Conservation (phyloP, 2,113 vertebrate species). For the Campylomormyrus tamandua region DNA sequence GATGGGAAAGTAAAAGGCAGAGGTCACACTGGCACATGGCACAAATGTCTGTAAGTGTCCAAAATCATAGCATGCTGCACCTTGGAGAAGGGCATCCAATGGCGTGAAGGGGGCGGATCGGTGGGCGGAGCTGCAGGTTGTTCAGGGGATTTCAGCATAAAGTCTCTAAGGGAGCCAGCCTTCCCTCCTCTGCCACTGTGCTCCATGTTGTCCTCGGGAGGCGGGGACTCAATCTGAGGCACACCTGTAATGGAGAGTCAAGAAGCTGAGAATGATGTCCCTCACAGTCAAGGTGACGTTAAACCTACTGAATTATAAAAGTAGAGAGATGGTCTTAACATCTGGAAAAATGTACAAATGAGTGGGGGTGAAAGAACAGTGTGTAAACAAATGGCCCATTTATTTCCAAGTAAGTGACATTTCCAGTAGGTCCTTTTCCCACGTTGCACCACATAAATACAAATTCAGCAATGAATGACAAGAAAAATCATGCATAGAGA, state of each 20-base stretch:
- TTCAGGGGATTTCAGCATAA: conserved; percentile 56
- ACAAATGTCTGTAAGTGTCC: background rate
- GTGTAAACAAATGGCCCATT: background rate
- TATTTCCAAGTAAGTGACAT: background rate
- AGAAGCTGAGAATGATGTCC: background rate
- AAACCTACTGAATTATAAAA: background rate
- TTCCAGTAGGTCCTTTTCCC: background rate
- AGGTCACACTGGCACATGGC: background rate
- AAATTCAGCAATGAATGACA: background rate
- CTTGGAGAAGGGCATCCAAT: conserved; percentile 49
- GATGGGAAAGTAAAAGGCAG: background rate
- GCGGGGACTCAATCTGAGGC: conserved; percentile 41
- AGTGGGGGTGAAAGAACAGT: background rate
- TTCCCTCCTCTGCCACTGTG: conserved; percentile 16
- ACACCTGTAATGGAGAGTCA: conserved; percentile 32
- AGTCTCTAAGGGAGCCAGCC: conserved; percentile 54
- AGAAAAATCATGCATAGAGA: background rate
- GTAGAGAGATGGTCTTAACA: background rate
- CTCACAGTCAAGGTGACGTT: background rate
- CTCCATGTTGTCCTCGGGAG: conserved; percentile 30
- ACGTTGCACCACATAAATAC: background rate
- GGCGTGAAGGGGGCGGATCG: conserved; percentile 19
- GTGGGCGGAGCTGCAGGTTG: conserved; percentile 24
- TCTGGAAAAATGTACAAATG: background rate
- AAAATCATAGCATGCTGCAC: conserved; percentile 31